Evolutionary conservation across 1,140 invertebrate species (phyloP), one percentile per base, ranked within the genome.

Genomic region (Penaeus japonicus): DNA sequence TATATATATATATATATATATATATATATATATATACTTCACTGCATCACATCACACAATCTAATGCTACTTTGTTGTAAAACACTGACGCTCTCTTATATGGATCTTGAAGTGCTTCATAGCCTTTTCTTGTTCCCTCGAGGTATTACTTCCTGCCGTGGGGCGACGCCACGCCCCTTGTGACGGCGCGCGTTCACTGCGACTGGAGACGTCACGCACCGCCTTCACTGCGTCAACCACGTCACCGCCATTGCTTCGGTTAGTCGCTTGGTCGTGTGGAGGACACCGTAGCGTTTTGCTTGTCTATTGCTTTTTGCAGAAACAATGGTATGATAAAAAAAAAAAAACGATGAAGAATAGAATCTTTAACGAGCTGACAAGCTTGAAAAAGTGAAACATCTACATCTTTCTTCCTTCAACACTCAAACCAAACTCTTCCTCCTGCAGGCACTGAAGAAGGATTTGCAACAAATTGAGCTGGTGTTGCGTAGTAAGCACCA

Each of bases 131-230:
- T 18, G n/a, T 73, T 24, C 53, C 53, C 65, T 82, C 2, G 84
- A 91, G 92, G 90, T 94, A 94, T 90, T 93, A 93, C 91, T 94
- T 93, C 92, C 91, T 94, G 89, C 93, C 93, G 0, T 94, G 93
- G 93, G 92, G 91, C 32, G 91, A 92, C n/a, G 92, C 91, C 54
- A 93, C 93, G 87, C 93, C 93, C 0, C 93, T 92, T 89, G 92
- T 93, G 17, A 92, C 92, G n/a, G n/a, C n/a, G n/a, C n/a, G n/a
- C 1, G 92, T 94, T 0, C 92, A 93, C 73, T 92, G 92, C 78
- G 92, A 93, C 83, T 94, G 93, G 92, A 90, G 93, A 94, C 89
- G 93, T 94, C 80, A 92, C 91, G 81, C 93, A 92, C 88, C 89
- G 93, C 62, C 91, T 94, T 57, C 92, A 93, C 84, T 91, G 92